These are phyloP conservation scores for Athrips mouffetella DNA, from an alignment of 2,888 invertebrate genomes.

Conservation along the genomic window DNA sequence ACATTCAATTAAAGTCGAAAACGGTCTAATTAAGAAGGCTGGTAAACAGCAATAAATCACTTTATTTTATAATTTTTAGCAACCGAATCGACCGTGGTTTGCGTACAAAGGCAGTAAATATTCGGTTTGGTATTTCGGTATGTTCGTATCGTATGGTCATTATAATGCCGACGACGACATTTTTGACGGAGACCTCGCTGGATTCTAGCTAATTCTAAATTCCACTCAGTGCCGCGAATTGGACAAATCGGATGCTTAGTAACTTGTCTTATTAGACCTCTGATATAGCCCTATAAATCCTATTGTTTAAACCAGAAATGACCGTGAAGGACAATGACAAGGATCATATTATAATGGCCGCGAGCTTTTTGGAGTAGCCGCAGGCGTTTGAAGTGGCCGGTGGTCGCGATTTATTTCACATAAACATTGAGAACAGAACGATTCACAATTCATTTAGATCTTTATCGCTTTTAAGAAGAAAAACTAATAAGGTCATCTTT, in stretches of 20 bases:
- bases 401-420: slow-evolving; percentile 64
- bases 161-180: slow-evolving; percentile 65
- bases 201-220: slow-evolving; percentile 58
- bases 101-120: slow-evolving; percentile 64
- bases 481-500: slow-evolving; percentile 62
- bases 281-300: slow-evolving; percentile 31
- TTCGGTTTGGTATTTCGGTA: slow-evolving; percentile 60
- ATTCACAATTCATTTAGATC: slow-evolving; percentile 68
- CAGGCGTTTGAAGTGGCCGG: slow-evolving; percentile 59
- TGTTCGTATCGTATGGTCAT: slow-evolving; percentile 55
- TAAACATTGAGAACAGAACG: slow-evolving; percentile 60
- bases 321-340: slow-evolving; percentile 21
- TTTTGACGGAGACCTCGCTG: slow-evolving; percentile 47
- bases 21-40: slow-evolving; percentile 25
- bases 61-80: slow-evolving; percentile 37
- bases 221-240: slow-evolving; percentile 45
- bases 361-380: slow-evolving; percentile 30
- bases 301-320: slow-evolving; percentile 20
- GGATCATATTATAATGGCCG: slow-evolving; percentile 39
- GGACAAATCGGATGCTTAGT: slow-evolving; percentile 40
- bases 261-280: slow-evolving; percentile 38
- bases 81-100: slow-evolving; percentile 42
- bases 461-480: slow-evolving; percentile 68
- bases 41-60: slow-evolving; percentile 44
- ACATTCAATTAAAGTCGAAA: slow-evolving; percentile 32